Base-by-base conservation (phyloP, 2,888 invertebrate genomes). In the Aplocera efformata region DNA sequence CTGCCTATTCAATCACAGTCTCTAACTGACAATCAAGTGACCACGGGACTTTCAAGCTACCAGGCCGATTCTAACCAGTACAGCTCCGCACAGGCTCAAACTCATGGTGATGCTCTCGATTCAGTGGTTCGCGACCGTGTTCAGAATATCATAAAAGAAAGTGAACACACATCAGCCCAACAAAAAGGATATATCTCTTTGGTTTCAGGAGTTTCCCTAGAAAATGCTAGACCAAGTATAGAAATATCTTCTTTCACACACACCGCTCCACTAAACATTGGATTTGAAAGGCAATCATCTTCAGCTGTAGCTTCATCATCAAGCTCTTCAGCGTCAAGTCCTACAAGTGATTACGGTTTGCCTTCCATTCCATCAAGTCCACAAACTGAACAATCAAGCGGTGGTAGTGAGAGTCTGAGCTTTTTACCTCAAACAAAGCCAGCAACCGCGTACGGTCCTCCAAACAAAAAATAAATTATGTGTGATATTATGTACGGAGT, bases 211-310 rank as follows among this genome's bases (percentile, higher is more conserved):
- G 79, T 88, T 10, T 73, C 83, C 7, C 58, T 86, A 4, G 85
- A 75, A 49, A 76, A 72, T 37, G 85, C 77, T 1, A 72, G 67
- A 43, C 86, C 86, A 0, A 88, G 88, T 46, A 59, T 85, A n/a
- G 88, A 88, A 58, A 53, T 88, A 33, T 67, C 79, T 3, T 85
- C 88, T 0, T 88, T 86, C 42, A 71, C 78, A 1, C 84, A 88
- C n/a, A 74, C 66, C 22, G 77, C 83, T 1, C 79, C 76, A 6
- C 20, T 61, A 32, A 41, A 32, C 10, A 43, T 56, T 21, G 51
- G 48, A 27, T 59, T 48, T 23, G 54, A 44, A 4, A 31, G 33
- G 13, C 41, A 48, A 22, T 55, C 58, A 9, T 41, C 51, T 1
- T 57, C 55, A 4, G 52, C 59, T 9, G 50, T 60, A 4, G 52